These are phyloP conservation scores for Corydoras maculifer DNA, from an alignment of 2,113 vertebrate genomes.

Conservation along the genomic window DNA sequence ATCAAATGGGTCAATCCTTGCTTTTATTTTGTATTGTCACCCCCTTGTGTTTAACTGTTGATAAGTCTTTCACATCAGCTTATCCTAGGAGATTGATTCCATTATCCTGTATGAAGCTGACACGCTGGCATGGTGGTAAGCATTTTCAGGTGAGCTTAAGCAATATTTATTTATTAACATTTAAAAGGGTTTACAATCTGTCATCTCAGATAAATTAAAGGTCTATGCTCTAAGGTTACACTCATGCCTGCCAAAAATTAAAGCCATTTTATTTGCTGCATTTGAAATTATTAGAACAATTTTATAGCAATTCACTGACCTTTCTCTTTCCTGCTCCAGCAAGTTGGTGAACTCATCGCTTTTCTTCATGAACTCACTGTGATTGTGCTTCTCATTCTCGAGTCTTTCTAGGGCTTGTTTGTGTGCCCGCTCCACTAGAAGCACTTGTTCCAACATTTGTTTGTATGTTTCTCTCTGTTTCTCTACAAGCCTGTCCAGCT, in stretches of 20 bases:
- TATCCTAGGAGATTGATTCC: too few relatives aligned
- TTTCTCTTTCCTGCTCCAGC: conserved; percentile 89
- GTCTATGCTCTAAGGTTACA: too few relatives aligned
- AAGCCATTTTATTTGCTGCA: not conserved
- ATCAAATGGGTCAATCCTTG: too few relatives aligned
- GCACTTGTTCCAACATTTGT: conserved; percentile 86
- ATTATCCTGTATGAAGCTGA: too few relatives aligned
- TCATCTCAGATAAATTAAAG: too few relatives aligned
- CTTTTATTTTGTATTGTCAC: too few relatives aligned
- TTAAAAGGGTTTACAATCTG: too few relatives aligned
- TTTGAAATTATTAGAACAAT: not conserved
- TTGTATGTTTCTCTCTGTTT: conserved; percentile 85
- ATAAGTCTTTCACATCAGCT: too few relatives aligned
- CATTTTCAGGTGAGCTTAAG: too few relatives aligned
- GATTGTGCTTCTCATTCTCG: conserved; percentile 88
- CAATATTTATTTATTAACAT: too few relatives aligned
- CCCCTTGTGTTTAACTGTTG: too few relatives aligned
- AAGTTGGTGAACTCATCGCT: conserved; percentile 88
- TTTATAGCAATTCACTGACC: conserved; percentile 64
- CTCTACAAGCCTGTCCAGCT: conserved; percentile 90
- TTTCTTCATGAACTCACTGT: conserved; percentile 86
- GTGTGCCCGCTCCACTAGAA: conserved; percentile 86
- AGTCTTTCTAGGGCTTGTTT: conserved; percentile 79
- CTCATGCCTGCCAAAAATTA: not conserved
- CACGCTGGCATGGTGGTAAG: too few relatives aligned